These are phyloP conservation scores for Monopis laevigella DNA, from an alignment of 2,888 invertebrate species.

Conservation along the genomic window DNA sequence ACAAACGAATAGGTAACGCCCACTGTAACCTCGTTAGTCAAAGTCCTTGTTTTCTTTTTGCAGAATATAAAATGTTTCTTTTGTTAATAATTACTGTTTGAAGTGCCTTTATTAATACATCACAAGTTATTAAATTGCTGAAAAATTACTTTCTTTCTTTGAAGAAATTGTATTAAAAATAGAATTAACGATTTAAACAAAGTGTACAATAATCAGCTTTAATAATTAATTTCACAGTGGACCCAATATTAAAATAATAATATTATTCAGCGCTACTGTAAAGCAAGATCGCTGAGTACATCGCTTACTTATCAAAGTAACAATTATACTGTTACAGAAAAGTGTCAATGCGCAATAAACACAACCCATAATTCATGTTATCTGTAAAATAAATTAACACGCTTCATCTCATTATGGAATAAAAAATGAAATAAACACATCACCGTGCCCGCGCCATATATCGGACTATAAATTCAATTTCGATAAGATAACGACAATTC, in stretches of 20 bases:
- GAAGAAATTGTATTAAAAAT: too few relatives aligned
- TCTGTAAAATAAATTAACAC: not conserved
- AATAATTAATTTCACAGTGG: too few relatives aligned
- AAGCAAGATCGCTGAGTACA: too few relatives aligned
- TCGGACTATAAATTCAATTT: not conserved
- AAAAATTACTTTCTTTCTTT: not conserved
- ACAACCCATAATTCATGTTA: too few relatives aligned
- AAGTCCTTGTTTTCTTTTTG: conserved; percentile 36
- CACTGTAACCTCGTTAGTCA: conserved; percentile 34
- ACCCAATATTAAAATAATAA: too few relatives aligned
- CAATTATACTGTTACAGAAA: too few relatives aligned
- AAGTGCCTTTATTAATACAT: conserved; percentile 22
- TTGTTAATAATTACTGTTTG: conserved; percentile 41
- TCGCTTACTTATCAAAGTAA: too few relatives aligned
- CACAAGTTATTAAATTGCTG: conserved; percentile 6
- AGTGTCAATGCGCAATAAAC: too few relatives aligned
- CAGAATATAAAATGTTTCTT: conserved; percentile 26
- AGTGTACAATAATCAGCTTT: too few relatives aligned
- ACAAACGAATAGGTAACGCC: conserved; percentile 16
- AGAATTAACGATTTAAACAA: too few relatives aligned
- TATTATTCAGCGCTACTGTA: too few relatives aligned
- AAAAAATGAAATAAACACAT: not conserved
- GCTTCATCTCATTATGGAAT: not conserved
- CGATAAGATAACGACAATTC: not conserved
- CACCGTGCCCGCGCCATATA: not conserved